Evolutionary conservation across 2,797 vertebrate species (phyloP).

Genomic region (Tapera naevia): DNA sequence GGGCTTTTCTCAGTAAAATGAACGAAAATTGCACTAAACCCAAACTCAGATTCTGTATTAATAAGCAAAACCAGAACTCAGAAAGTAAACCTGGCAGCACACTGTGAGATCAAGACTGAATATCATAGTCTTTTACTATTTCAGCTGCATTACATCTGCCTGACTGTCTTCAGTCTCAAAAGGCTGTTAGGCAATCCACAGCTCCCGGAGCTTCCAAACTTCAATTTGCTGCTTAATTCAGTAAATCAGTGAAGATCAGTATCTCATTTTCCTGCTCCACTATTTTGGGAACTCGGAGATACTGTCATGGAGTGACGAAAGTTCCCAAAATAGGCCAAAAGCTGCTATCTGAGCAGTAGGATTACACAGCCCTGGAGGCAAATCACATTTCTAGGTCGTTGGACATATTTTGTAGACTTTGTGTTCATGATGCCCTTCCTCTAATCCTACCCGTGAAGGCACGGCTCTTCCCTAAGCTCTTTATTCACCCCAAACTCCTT

Average conservation of each 20-base stretch:
- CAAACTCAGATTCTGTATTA: not conserved
- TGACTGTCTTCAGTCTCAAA: not conserved
- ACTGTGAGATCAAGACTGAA: rapidly evolving
- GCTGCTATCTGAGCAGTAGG: not conserved
- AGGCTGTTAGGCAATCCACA: not conserved
- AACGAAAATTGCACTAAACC: not conserved
- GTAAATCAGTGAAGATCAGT: not conserved
- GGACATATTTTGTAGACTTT: not conserved
- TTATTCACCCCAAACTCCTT: not conserved
- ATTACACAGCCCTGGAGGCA: not conserved
- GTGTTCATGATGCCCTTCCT: not conserved
- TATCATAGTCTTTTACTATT: rapidly evolving
- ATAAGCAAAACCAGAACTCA: not conserved
- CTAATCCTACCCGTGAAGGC: not conserved
- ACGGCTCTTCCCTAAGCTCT: not conserved
- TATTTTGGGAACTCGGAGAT: not conserved
- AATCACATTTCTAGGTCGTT: not conserved
- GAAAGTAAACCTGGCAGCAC: not conserved
- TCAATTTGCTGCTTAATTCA: not conserved
- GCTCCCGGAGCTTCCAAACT: not conserved
- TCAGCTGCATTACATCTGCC: not conserved
- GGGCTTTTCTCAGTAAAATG: not conserved
- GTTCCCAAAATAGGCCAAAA: not conserved
- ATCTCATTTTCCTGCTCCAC: not conserved
- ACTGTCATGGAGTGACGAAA: not conserved